Conservation (phyloP, 2,888 invertebrate genomes). For the Tetragonula carbonaria region DNA sequence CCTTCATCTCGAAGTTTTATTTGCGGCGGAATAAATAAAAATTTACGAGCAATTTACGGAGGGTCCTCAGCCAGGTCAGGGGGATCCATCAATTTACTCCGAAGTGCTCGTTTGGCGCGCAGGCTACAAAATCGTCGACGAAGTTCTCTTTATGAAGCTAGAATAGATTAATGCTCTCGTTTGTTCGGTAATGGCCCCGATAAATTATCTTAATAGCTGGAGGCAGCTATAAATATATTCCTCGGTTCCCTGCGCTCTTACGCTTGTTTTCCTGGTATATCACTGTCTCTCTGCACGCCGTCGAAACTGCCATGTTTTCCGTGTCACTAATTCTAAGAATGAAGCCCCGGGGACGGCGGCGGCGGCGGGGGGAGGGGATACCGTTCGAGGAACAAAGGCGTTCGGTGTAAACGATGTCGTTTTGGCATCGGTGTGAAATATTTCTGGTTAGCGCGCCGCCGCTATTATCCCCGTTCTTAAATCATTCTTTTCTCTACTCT, state of each 20-base stretch:
- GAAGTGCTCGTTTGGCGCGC: slow-evolving; percentile 82
- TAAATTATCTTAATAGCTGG: slow-evolving; percentile 83
- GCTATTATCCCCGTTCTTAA: not conserved
- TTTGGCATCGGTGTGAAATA: slow-evolving; percentile 59
- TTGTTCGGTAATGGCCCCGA: slow-evolving; percentile 83
- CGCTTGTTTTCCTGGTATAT: slow-evolving; percentile 76
- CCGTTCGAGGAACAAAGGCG: slow-evolving; percentile 47
- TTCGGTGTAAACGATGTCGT: slow-evolving; percentile 52
- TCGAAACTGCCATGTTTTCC: slow-evolving; percentile 72
- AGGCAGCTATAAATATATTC: slow-evolving; percentile 83
- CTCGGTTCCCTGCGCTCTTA: slow-evolving; percentile 76
- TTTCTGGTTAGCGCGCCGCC: slow-evolving; percentile 25
- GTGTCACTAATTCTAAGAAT: slow-evolving; percentile 70
- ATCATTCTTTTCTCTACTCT: not conserved
- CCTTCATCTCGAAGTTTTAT: slow-evolving; percentile 67
- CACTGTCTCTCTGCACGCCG: slow-evolving; percentile 67
- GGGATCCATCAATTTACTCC: slow-evolving; percentile 81
- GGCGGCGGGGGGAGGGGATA: not conserved
- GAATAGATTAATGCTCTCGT: slow-evolving; percentile 84
- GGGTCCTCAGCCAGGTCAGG: slow-evolving; percentile 74
- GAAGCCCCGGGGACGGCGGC: slow-evolving; percentile 14
- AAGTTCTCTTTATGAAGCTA: slow-evolving; percentile 84
- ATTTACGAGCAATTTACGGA: slow-evolving; percentile 81
- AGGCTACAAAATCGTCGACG: slow-evolving; percentile 83
- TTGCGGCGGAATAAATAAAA: slow-evolving; percentile 78